These are phyloP conservation scores for Calonectris borealis DNA, from an alignment of 2,113 vertebrate species.

Conservation along the genomic window DNA sequence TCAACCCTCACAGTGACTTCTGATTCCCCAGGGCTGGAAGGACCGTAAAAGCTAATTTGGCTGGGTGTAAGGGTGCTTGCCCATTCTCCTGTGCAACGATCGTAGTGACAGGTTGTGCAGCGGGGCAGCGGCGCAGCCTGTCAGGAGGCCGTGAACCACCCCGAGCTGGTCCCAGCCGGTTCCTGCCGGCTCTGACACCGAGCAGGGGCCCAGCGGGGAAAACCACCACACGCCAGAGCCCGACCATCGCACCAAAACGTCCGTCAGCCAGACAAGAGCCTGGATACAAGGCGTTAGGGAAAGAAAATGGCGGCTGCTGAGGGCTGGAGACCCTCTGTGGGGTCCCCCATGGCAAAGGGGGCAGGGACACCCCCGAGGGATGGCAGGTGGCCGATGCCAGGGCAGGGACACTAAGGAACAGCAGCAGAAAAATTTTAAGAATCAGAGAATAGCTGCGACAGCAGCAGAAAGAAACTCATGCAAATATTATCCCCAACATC, in stretches of 20 bases:
- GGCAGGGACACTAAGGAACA: not conserved
- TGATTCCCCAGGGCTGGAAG: not conserved
- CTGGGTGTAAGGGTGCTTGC: not conserved
- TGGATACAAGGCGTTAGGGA: not conserved
- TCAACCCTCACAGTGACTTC: not conserved
- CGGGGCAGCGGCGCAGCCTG: accelerated
- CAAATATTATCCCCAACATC: not conserved
- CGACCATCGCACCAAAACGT: accelerated
- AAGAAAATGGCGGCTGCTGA: too few species aligned
- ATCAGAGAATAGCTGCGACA: not conserved
- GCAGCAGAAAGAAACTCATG: not conserved
- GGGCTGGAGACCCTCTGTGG: not conserved
- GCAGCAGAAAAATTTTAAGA: not conserved
- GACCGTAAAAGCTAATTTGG: not conserved
- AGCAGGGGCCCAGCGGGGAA: not conserved
- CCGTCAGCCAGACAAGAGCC: not conserved
- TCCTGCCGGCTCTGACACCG: accelerated
- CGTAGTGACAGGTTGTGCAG: accelerated
- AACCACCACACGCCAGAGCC: not conserved
- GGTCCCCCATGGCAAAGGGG: not conserved
- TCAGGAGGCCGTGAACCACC: accelerated
- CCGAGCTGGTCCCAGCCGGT: accelerated
- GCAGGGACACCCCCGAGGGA: not conserved
- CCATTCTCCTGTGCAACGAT: accelerated
- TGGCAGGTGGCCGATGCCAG: accelerated